phyloP scores from a whole-genome alignment of 2,797 vertebrate species.

The Eulemur coronatus region DNA sequence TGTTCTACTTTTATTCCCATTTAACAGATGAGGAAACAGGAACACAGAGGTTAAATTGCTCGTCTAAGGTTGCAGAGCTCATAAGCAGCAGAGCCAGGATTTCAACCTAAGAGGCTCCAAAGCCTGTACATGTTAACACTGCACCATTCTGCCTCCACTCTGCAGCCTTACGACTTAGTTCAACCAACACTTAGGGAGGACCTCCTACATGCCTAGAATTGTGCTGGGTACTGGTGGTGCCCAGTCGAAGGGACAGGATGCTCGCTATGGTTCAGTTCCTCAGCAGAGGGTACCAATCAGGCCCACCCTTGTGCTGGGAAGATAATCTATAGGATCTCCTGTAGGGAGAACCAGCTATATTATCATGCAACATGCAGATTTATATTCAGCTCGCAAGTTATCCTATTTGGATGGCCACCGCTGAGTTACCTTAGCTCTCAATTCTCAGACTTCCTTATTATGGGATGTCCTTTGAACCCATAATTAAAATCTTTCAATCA shows the following conservation, averaged over 20 bases:
- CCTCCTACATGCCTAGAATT: not conserved
- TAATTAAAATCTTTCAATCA: constrained; percentile 36
- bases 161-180: not conserved
- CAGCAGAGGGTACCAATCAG: not conserved
- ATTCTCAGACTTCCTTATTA: not conserved
- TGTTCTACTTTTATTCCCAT: not conserved
- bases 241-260: not conserved
- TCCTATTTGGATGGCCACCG: not conserved
- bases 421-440: not conserved
- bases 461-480: not conserved
- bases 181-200: not conserved
- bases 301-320: not conserved
- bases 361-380: not conserved
- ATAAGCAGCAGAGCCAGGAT: not conserved
- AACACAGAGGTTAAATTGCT: not conserved
- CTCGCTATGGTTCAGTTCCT: not conserved
- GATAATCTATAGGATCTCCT: not conserved
- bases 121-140: not conserved
- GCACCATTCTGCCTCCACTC: not conserved
- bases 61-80: not conserved
- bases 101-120: not conserved
- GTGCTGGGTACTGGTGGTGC: not conserved
- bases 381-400: not conserved
- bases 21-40: not conserved
- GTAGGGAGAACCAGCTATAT: not conserved